Evolutionary conservation across 2,888 invertebrate species (phyloP).

Genomic region (Cenopis cana): DNA sequence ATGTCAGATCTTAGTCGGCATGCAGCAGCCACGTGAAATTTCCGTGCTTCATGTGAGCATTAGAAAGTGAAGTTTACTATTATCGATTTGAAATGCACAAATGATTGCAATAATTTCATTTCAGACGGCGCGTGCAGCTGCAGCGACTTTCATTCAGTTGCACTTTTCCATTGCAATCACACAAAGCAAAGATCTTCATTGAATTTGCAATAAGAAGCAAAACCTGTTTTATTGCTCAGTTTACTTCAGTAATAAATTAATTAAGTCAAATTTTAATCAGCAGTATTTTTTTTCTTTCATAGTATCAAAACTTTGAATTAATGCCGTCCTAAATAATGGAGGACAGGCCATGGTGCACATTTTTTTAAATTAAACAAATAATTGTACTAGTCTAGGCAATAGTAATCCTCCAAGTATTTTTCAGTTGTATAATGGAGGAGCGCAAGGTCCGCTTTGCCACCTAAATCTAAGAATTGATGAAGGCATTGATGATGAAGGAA

Average conservation of each 20-base stretch:
- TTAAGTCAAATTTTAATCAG: background rate
- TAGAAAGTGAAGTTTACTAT: slow-evolving; percentile 62
- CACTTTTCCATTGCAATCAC: slow-evolving; percentile 53
- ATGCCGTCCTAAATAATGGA: background rate
- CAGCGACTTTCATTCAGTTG: slow-evolving; percentile 70
- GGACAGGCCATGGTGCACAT: too few relatives aligned
- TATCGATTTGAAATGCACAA: slow-evolving; percentile 63
- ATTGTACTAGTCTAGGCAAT: too few relatives aligned
- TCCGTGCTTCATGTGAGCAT: slow-evolving; percentile 51
- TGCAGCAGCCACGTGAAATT: slow-evolving; percentile 26
- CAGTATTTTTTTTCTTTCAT: background rate
- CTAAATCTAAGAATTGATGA: too few relatives aligned
- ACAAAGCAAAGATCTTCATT: background rate
- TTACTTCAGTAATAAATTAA: background rate
- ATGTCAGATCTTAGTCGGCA: slow-evolving; percentile 5
- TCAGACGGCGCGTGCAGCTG: slow-evolving; percentile 63
- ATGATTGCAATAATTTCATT: slow-evolving; percentile 72
- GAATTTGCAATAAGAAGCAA: background rate
- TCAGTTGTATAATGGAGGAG: too few relatives aligned
- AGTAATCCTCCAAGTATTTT: too few relatives aligned
- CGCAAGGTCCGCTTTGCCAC: too few relatives aligned
- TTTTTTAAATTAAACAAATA: too few relatives aligned
- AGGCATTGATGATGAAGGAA: too few relatives aligned
- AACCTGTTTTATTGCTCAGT: background rate
- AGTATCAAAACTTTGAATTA: background rate